Percentiles rank a stretch among this genome's conserved stretches.
Conservation (phyloP, 2,113 vertebrate species). For the Eublepharis macularius region DNA sequence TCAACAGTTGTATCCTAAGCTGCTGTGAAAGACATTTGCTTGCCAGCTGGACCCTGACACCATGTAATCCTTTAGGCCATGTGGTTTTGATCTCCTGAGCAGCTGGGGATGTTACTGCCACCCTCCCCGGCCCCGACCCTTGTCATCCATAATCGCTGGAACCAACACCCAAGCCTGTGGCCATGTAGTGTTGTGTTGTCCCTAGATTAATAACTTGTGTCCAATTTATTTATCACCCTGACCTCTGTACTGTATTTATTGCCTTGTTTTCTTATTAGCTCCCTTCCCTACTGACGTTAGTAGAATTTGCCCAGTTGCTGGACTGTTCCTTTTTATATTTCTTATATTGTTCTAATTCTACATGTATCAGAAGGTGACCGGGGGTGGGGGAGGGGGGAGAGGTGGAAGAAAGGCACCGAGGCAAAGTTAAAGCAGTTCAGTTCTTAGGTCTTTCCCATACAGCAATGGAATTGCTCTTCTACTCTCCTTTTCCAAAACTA, state of each 20-base stretch:
- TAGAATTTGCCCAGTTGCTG: background rate
- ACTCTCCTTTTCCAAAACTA: too few species aligned
- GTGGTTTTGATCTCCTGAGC: background rate
- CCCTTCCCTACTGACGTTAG: background rate
- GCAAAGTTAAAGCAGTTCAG: background rate
- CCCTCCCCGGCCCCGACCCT: background rate
- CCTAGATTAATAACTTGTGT: accelerated
- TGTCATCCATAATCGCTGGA: accelerated
- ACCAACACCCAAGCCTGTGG: too few species aligned
- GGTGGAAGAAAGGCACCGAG: background rate
- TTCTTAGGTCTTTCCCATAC: too few species aligned
- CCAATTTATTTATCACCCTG: background rate
- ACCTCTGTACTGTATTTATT: background rate
- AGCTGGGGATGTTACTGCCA: accelerated
- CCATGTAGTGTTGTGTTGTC: background rate
- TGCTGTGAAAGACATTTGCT: too few species aligned
- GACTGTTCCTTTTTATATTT: accelerated
- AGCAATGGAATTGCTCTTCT: too few species aligned
- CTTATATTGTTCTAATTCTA: background rate
- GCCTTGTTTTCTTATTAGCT: constrained; percentile 2
- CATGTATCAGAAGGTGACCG: background rate
- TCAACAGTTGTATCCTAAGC: too few species aligned
- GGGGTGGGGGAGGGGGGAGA: background rate
- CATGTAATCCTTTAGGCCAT: too few species aligned
- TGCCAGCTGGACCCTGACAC: too few species aligned